Conservation (phyloP, 2,888 invertebrate species). For the Epirrita christyi region DNA sequence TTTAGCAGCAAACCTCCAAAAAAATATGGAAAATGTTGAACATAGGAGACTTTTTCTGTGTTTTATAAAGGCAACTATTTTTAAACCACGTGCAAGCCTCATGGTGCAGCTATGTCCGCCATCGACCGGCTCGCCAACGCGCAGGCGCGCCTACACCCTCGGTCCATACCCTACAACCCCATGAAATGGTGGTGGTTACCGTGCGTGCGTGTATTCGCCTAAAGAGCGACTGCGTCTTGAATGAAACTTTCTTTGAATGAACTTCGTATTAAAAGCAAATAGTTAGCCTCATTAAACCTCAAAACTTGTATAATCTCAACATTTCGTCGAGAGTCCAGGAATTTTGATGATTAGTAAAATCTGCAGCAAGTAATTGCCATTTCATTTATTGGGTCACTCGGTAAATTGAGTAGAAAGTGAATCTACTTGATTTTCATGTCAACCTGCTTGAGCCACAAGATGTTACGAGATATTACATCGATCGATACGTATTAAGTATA, state of each 20-base stretch:
- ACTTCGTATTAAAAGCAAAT: neutral
- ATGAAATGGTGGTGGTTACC: constrained; percentile 16
- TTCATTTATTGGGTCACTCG: constrained; percentile 32
- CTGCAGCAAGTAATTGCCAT: constrained; percentile 7
- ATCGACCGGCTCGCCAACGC: constrained; percentile 66
- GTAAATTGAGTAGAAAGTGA: constrained; percentile 37
- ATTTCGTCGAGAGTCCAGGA: too few species aligned
- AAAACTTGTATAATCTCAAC: neutral
- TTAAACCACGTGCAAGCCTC: constrained; percentile 69
- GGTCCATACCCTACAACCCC: constrained; percentile 55
- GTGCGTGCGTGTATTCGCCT: constrained; percentile 54
- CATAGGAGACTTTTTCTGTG: neutral
- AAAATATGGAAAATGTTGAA: neutral
- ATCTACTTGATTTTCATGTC: constrained; percentile 37
- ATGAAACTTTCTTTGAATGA: constrained; percentile 17
- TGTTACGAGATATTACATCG: constrained; percentile 16
- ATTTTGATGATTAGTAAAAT: neutral
- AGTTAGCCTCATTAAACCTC: neutral
- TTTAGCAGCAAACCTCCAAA: neutral
- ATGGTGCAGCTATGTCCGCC: constrained; percentile 59
- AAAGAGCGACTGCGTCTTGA: constrained; percentile 29
- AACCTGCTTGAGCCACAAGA: constrained; percentile 22
- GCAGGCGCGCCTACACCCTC: constrained; percentile 70
- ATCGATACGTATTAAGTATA: neutral
- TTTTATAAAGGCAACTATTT: constrained; percentile 19